Evolutionary conservation across 2,113 vertebrate genomes (phyloP).

Genomic region (Ctenodactylus gundi): DNA sequence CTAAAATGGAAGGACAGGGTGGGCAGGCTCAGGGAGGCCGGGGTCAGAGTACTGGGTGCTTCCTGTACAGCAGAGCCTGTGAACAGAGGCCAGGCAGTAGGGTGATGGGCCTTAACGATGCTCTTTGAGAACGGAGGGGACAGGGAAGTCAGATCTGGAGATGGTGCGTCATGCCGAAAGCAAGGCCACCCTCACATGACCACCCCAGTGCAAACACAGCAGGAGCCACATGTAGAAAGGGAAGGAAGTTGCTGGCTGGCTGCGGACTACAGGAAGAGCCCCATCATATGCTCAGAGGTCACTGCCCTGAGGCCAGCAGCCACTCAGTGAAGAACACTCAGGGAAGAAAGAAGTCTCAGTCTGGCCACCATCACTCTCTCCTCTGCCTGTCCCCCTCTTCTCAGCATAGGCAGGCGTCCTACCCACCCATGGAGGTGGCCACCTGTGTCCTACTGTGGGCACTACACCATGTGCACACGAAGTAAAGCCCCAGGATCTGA

Average conservation of each 20-base stretch:
- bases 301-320: neutral
- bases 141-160: neutral
- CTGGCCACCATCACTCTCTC: neutral
- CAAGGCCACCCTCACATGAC: neutral
- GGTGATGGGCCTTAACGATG: neutral
- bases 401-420: neutral
- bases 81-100: neutral
- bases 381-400: neutral
- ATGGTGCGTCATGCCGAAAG: accelerated
- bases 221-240: neutral
- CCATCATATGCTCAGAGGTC: neutral
- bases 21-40: neutral
- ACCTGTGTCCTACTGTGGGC: neutral
- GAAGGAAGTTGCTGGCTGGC: neutral
- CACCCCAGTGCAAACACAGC: accelerated
- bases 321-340: neutral
- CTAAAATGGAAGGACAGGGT: neutral
- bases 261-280: neutral
- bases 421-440: neutral
- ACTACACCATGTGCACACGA: neutral
- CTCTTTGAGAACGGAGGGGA: accelerated
- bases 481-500: neutral
- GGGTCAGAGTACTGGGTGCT: neutral
- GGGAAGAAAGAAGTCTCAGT: neutral
- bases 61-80: neutral